Evolutionary conservation across 1,140 invertebrate genomes (phyloP).

Genomic region (Lepidurus apus): DNA sequence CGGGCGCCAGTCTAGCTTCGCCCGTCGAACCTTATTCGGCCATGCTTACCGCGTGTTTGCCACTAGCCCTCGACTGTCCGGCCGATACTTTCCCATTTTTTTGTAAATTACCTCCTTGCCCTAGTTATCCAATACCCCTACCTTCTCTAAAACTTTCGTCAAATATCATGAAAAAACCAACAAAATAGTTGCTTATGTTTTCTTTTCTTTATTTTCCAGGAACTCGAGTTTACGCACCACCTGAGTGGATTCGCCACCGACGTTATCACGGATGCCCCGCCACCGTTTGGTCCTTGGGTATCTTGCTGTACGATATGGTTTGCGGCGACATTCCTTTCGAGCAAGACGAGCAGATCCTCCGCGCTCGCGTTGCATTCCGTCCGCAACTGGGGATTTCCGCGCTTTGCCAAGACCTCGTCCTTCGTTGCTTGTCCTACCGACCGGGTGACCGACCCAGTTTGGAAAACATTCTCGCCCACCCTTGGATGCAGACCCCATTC

Average conservation of each 20-base stretch:
- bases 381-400: constrained; percentile 40
- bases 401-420: constrained; percentile 50
- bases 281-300: constrained; percentile 64
- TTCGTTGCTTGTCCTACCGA: constrained; percentile 51
- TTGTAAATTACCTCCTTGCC: not conserved
- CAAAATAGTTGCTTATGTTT: constrained; percentile 6
- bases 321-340: constrained; percentile 67
- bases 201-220: constrained; percentile 48
- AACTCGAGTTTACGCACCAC: constrained; percentile 63
- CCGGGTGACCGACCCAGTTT: constrained; percentile 52
- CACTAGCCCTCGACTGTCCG: not conserved
- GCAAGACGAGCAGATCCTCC: constrained; percentile 59
- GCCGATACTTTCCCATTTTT: not conserved
- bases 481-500: constrained; percentile 47
- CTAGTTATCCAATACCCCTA: not conserved
- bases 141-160: not conserved
- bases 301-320: constrained; percentile 64
- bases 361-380: constrained; percentile 50
- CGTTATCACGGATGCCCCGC: constrained; percentile 57
- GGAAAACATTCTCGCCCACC: constrained; percentile 55
- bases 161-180: not conserved
- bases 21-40: constrained; percentile 10
- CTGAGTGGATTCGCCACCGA: constrained; percentile 60
- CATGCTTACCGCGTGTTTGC: not conserved
- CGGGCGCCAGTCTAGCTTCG: not conserved